Evolutionary conservation across 2,113 vertebrate genomes (phyloP).

Genomic region (Columba janthina): DNA sequence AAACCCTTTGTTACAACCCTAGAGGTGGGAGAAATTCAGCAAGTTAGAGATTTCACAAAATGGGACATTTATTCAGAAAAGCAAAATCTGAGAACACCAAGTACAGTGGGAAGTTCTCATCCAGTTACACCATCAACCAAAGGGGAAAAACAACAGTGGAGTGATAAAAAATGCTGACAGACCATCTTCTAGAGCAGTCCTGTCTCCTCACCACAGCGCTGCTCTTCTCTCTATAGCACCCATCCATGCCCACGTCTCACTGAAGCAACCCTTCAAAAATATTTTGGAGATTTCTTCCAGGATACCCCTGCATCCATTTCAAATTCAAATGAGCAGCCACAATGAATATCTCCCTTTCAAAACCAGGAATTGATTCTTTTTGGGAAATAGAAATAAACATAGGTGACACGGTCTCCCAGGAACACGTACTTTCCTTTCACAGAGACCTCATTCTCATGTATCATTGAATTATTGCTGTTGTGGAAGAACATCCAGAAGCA

Average conservation of each 20-base stretch:
- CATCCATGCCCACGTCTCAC: neutral
- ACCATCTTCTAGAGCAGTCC: neutral
- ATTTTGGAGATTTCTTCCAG: neutral
- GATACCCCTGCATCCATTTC: neutral
- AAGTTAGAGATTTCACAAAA: slow-evolving; percentile 2
- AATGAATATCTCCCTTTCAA: neutral
- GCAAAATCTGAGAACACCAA: neutral
- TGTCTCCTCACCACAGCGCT: neutral
- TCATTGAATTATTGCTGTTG: neutral
- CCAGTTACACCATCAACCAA: neutral
- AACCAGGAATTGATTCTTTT: neutral
- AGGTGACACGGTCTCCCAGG: neutral
- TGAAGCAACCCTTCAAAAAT: neutral
- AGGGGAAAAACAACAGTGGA: neutral
- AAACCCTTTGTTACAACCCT: neutral
- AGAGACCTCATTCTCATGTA: neutral
- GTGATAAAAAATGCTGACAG: neutral
- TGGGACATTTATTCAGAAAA: neutral
- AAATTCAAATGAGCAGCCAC: neutral
- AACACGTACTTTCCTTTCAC: neutral
- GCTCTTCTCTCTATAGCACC: neutral
- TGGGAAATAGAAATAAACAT: neutral
- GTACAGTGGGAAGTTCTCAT: neutral
- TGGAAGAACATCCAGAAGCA: neutral
- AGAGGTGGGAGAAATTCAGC: neutral